Conservation (phyloP, 2,888 invertebrate species). For the Teleogryllus oceanicus region DNA sequence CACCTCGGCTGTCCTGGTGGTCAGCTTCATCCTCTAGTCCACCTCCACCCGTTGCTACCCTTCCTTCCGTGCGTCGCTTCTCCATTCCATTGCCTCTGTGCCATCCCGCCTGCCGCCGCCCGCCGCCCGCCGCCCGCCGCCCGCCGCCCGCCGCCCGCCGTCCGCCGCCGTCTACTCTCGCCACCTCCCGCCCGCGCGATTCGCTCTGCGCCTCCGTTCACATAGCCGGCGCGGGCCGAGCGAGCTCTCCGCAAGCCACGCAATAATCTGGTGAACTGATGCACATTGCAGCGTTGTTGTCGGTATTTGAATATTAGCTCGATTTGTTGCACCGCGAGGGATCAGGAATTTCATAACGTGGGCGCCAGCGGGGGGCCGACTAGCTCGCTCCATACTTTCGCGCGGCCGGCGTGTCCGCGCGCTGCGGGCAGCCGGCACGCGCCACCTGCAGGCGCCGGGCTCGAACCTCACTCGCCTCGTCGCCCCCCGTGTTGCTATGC, state of each 20-base stretch:
- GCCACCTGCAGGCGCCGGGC: too few species aligned
- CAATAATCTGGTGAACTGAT: conserved; percentile 18
- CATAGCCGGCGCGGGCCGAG: not conserved
- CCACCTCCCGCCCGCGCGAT: not conserved
- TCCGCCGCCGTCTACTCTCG: not conserved
- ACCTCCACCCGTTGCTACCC: too few species aligned
- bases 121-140: not conserved
- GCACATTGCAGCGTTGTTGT: not conserved
- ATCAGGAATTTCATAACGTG: conserved; percentile 18
- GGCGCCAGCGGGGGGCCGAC: not conserved
- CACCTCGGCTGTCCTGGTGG: too few species aligned
- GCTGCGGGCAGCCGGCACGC: not conserved
- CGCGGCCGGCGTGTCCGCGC: not conserved
- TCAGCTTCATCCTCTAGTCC: too few species aligned
- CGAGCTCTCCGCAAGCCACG: conserved; percentile 6
- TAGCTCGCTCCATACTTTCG: not conserved
- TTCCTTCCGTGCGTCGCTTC: too few species aligned
- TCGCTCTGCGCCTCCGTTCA: not conserved
- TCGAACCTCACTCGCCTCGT: too few species aligned
- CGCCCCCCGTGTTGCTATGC: too few species aligned
- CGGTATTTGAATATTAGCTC: conserved; percentile 18
- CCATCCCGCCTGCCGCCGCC: not conserved
- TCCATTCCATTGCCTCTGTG: not conserved
- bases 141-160: not conserved
- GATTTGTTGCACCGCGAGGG: conserved; percentile 2